Percentiles rank a stretch among this genome's conserved stretches.
Evolutionary conservation across 2,888 invertebrate genomes (phyloP).

Genomic region (Augochlorella aurata): DNA sequence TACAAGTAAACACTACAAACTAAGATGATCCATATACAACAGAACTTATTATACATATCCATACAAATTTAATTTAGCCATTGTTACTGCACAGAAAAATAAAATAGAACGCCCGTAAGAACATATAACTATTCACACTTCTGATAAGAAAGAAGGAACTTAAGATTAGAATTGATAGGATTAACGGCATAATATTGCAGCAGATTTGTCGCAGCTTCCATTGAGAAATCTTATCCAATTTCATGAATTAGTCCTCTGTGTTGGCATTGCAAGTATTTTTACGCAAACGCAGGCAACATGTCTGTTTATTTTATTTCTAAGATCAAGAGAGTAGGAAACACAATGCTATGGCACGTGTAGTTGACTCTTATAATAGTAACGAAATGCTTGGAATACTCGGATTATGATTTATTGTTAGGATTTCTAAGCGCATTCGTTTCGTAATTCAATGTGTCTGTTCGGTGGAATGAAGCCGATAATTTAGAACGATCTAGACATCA

Average conservation of each 20-base stretch:
- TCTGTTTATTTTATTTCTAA: not conserved
- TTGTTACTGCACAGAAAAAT: too few relatives aligned
- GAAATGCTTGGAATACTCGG: not conserved
- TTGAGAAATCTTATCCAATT: not conserved
- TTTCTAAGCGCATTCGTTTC: not conserved
- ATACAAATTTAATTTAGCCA: too few relatives aligned
- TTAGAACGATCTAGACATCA: slow-evolving; percentile 35
- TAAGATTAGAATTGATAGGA: too few relatives aligned
- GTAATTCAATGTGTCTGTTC: slow-evolving; percentile 1
- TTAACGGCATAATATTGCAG: not conserved
- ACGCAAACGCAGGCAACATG: not conserved
- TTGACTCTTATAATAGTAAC: not conserved
- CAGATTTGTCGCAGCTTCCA: not conserved
- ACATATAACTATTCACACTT: too few relatives aligned
- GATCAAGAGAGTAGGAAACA: not conserved
- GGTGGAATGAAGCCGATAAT: slow-evolving; percentile 19
- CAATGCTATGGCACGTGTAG: not conserved
- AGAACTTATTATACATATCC: too few relatives aligned
- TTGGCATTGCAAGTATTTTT: not conserved
- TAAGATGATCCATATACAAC: too few relatives aligned
- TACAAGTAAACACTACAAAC: too few relatives aligned
- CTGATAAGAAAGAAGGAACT: too few relatives aligned
- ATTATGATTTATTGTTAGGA: not conserved
- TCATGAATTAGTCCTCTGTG: not conserved
- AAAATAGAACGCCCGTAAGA: too few relatives aligned